These are phyloP conservation scores for Anagyrus pseudococci DNA, from an alignment of 2,888 invertebrate species.

Conservation along the genomic window DNA sequence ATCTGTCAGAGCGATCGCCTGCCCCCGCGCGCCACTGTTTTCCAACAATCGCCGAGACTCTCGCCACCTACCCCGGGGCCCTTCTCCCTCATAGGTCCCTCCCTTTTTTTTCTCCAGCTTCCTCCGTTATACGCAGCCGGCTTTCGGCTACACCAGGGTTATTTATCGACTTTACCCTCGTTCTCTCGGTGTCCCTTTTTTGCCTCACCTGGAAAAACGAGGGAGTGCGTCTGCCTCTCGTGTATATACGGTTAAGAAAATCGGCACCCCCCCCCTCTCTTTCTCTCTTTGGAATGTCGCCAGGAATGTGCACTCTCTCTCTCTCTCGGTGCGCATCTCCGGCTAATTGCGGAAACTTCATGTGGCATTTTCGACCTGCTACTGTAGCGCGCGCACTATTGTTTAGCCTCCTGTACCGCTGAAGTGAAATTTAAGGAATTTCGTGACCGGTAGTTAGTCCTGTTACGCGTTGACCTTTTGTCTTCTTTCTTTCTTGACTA, in stretches of 20 bases:
- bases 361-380: conserved; percentile 12
- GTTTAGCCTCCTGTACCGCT: no score
- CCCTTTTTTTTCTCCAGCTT: conserved; percentile 14
- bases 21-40: conserved; percentile 36
- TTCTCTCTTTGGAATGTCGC: conserved; percentile 1
- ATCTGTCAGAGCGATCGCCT: conserved; percentile 41
- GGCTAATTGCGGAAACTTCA: conserved; percentile 11
- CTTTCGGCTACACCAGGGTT: conserved; percentile 14
- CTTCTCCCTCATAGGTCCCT: no score
- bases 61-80: conserved; percentile 40
- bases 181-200: neutral
- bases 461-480: no score
- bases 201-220: no score
- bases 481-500: no score
- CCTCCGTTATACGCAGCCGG: conserved; percentile 7
- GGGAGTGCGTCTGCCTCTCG: no score
- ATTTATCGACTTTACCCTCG: conserved; percentile 15
- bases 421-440: no score
- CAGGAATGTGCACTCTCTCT: no score
- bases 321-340: no score
- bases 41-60: conserved; percentile 39
- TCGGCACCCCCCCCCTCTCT: neutral
- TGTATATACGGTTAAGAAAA: no score
- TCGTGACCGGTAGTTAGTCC: no score
- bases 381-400: no score